phyloP scores from a whole-genome alignment of 2,797 vertebrate species.

The Okamejei kenojei region DNA sequence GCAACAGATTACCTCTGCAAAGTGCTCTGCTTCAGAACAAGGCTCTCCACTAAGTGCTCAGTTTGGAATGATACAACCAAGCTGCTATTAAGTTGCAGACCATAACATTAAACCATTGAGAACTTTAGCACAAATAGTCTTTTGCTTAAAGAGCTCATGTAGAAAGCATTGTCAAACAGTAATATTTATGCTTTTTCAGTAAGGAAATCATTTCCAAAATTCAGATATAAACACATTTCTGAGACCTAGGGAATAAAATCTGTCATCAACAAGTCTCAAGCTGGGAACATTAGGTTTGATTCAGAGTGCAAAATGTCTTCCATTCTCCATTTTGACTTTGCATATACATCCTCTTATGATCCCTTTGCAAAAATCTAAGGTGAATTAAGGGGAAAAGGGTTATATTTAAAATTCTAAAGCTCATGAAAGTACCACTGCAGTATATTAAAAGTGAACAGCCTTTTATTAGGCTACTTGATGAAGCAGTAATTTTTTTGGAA shows the following conservation, averaged over 20 bases:
- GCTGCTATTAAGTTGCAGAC: not conserved
- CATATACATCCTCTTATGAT: not conserved
- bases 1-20: not conserved
- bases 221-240: not conserved
- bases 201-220: not conserved
- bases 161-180: not conserved
- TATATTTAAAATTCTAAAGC: not conserved
- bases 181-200: not conserved
- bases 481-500: not conserved
- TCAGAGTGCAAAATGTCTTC: not conserved
- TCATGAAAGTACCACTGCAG: not conserved
- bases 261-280: no score
- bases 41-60: not conserved
- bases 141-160: not conserved
- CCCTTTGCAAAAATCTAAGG: not conserved
- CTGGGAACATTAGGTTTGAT: not conserved
- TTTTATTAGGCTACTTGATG: not conserved
- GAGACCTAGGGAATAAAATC: not conserved
- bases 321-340: not conserved
- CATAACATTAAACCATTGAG: not conserved
- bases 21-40: not conserved
- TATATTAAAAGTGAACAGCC: not conserved
- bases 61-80: not conserved
- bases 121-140: not conserved
- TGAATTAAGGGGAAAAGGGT: not conserved